phyloP scores from a whole-genome alignment of 2,113 vertebrate genomes.

The Anguilla rostrata region DNA sequence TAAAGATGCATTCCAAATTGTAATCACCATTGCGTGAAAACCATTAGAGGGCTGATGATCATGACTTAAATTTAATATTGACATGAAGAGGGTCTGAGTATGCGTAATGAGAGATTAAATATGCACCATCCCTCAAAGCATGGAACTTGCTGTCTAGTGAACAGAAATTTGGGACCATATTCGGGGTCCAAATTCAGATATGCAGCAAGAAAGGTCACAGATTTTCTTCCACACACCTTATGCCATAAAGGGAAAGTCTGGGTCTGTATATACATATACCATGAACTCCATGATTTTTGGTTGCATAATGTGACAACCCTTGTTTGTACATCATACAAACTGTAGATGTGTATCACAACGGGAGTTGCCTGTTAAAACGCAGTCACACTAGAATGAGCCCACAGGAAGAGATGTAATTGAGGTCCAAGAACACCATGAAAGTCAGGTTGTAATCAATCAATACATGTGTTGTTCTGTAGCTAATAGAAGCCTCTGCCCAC shows the following conservation, averaged over 20 bases:
- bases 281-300: too few species aligned
- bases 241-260: background rate
- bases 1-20: background rate
- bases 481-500: background rate
- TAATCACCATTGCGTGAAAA: constrained; percentile 29
- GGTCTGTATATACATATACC: too few species aligned
- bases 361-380: background rate
- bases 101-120: background rate
- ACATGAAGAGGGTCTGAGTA: background rate
- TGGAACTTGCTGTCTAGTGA: background rate
- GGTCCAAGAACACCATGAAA: background rate
- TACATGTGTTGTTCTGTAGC: background rate
- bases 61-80: background rate
- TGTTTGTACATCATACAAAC: too few species aligned
- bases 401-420: background rate
- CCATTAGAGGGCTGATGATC: background rate
- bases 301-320: too few species aligned
- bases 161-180: background rate
- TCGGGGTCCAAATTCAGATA: background rate
- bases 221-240: background rate
- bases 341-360: background rate
- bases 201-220: background rate
- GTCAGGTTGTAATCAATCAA: background rate
- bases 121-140: background rate
- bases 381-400: background rate